Evolutionary conservation across 2,797 vertebrate genomes (phyloP).

Genomic region (Lacerta viridis): DNA sequence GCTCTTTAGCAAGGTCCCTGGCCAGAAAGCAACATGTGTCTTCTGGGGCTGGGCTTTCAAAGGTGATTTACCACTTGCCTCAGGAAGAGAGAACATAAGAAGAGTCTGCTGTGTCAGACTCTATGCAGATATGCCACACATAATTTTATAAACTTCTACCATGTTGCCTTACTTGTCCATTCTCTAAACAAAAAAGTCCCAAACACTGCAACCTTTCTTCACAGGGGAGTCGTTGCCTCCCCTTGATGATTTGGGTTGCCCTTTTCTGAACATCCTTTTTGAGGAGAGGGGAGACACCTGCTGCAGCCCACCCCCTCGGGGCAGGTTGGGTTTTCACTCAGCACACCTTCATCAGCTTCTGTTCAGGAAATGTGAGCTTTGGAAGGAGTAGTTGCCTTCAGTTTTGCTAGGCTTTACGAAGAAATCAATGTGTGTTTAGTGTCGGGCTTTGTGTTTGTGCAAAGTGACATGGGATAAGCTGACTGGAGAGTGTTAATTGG

Average conservation of each 20-base stretch:
- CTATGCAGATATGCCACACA: too few relatives aligned
- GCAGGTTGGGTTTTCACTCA: not conserved
- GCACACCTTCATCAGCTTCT: not conserved
- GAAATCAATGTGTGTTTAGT: conserved; percentile 84
- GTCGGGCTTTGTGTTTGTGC: conserved; percentile 78
- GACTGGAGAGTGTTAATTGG: conserved; percentile 83
- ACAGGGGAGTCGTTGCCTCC: too few relatives aligned
- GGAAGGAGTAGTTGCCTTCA: conserved; percentile 61
- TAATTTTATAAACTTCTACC: too few relatives aligned
- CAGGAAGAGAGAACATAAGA: too few relatives aligned
- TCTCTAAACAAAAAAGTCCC: too few relatives aligned
- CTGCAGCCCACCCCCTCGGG: too few relatives aligned
- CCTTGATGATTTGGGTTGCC: not conserved
- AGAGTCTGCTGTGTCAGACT: too few relatives aligned
- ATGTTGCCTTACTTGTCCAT: too few relatives aligned
- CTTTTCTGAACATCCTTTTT: not conserved
- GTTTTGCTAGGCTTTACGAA: conserved; percentile 79
- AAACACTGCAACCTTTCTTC: not conserved
- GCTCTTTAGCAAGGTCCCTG: not conserved
- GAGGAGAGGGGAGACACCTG: too few relatives aligned
- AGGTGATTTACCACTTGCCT: not conserved
- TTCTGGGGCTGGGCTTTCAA: not conserved
- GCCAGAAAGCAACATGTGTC: not conserved
- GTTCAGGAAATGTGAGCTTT: not conserved
- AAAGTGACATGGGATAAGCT: conserved; percentile 84